Percentiles rank a stretch among this genome's conserved stretches.
phyloP scores from a whole-genome alignment of 2,888 invertebrate genomes.

The Melipona beecheii region DNA sequence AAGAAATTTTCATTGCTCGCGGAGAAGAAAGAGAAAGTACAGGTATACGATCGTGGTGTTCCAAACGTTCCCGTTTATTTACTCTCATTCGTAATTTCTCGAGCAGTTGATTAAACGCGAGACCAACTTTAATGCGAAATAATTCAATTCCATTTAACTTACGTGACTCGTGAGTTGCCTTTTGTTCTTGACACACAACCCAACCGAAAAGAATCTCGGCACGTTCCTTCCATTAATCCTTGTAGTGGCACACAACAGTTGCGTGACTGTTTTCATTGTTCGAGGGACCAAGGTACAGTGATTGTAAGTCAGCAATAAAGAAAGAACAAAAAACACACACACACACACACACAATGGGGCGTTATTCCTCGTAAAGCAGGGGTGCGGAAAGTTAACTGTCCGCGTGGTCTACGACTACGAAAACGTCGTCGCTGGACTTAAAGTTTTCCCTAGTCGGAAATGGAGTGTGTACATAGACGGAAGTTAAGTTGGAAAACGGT shows the following conservation, averaged over 20 bases:
- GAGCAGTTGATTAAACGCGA: not conserved
- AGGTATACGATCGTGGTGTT: too few species aligned
- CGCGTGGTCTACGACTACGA: not conserved
- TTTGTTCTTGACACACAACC: not conserved
- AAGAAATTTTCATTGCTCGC: too few species aligned
- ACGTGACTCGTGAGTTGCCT: not conserved
- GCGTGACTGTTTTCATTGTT: slow-evolving; percentile 46
- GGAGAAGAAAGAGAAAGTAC: too few species aligned
- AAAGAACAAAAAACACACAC: not conserved
- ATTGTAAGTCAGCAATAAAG: slow-evolving; percentile 20
- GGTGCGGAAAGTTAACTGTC: slow-evolving; percentile 10
- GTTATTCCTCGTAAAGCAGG: slow-evolving; percentile 28
- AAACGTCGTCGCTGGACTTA: slow-evolving; percentile 26
- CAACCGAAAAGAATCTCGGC: not conserved
- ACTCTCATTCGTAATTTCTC: not conserved
- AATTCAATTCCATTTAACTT: not conserved
- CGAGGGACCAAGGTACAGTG: not conserved
- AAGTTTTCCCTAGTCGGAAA: slow-evolving; percentile 40
- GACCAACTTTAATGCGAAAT: not conserved
- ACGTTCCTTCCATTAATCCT: slow-evolving; percentile 15
- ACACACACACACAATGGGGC: not conserved
- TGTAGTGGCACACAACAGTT: slow-evolving; percentile 14
- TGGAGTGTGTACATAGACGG: slow-evolving; percentile 40
- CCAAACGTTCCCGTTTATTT: not conserved
- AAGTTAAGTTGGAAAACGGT: slow-evolving; percentile 17